Percentiles rank a stretch among this genome's conserved stretches.
Evolutionary conservation across 2,113 vertebrate species (phyloP).

Genomic region (Lagopus muta): DNA sequence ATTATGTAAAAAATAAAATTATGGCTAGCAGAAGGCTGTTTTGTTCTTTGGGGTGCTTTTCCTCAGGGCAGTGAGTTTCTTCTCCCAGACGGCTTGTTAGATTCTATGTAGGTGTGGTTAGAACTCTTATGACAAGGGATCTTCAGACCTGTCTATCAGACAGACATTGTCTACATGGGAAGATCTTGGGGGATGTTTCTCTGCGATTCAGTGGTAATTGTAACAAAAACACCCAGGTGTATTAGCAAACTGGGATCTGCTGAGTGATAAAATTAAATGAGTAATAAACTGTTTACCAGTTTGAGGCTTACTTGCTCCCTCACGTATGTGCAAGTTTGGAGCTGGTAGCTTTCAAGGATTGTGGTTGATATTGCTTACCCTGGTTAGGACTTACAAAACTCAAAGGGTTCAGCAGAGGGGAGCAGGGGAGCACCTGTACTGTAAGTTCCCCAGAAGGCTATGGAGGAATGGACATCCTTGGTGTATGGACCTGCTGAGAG

Average conservation of each 20-base stretch:
- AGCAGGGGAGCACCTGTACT: background rate
- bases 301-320: background rate
- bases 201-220: background rate
- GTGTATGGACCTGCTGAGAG: background rate
- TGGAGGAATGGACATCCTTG: background rate
- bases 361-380: background rate
- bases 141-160: constrained; percentile 3
- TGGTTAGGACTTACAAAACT: background rate
- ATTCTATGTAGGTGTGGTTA: constrained; percentile 33
- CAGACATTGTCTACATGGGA: background rate
- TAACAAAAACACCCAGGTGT: constrained; percentile 14
- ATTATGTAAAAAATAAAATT: background rate
- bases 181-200: constrained; percentile 1
- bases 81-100: constrained; percentile 30
- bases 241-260: constrained; percentile 6
- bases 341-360: background rate
- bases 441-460: background rate
- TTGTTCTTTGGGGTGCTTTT: constrained; percentile 30
- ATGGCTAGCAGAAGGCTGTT: background rate
- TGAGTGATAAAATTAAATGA: constrained; percentile 21
- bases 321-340: background rate
- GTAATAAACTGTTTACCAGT: constrained; percentile 11
- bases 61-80: background rate
- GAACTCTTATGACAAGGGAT: constrained; percentile 14
- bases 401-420: background rate